Percentiles rank a stretch among this genome's conserved stretches.
Evolutionary conservation across 1,140 invertebrate genomes (phyloP).

Genomic region (roundworm (Caenorhabditis elegans)): WBcel235 BX284604.4:3695501-3696000

Average conservation of each 20-base stretch:
- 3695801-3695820: conserved; percentile 8
- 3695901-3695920: neutral
- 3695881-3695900: neutral
- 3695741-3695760: neutral
- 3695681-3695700: no score
- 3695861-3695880: neutral
- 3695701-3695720: no score
- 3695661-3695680: no score
- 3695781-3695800: neutral
- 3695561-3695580: no score
- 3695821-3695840: neutral
- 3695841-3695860: neutral
- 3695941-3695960: no score
- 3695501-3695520: neutral
- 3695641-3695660: no score
- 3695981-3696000: no score
- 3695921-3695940: no score
- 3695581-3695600: no score
- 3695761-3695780: neutral
- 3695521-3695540: neutral
- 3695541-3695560: no score
- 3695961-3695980: no score
- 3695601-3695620: neutral
- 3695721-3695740: neutral
- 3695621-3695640: no score